These are phyloP conservation scores for Neria commutata DNA, from an alignment of 2,888 invertebrate genomes.

Conservation along the genomic window DNA sequence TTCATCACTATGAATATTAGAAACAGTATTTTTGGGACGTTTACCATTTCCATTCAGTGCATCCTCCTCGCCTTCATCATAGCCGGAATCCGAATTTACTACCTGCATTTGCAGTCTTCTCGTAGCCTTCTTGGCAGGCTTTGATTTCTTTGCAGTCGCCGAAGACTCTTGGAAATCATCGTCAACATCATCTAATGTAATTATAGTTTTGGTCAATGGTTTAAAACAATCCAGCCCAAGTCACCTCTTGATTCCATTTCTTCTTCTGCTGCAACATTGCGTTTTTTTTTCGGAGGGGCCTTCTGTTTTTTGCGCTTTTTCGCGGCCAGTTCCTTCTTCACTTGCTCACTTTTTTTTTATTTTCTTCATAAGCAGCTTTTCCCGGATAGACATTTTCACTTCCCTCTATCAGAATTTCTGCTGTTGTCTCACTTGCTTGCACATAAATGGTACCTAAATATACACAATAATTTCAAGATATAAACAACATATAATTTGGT, in stretches of 20 bases:
- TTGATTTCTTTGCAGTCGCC: constrained; percentile 27
- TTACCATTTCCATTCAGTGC: constrained; percentile 23
- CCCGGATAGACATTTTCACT: constrained; percentile 60
- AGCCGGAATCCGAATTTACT: constrained; percentile 45
- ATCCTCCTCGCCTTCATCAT: constrained; percentile 28
- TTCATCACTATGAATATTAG: constrained; percentile 22
- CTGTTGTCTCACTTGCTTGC: too few relatives aligned
- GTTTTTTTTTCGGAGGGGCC: constrained; percentile 22
- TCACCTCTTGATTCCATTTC: constrained; percentile 29
- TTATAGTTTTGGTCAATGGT: neutral
- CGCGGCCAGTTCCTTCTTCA: constrained; percentile 69
- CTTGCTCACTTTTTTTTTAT: constrained; percentile 79
- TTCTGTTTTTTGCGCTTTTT: constrained; percentile 64
- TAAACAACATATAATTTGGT: too few relatives aligned
- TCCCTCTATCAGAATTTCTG: too few relatives aligned
- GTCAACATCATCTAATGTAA: constrained; percentile 40
- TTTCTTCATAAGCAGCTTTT: constrained; percentile 77
- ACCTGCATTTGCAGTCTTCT: constrained; percentile 42
- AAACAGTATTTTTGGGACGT: constrained; percentile 12
- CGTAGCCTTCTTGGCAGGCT: too few relatives aligned
- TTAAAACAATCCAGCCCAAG: neutral
- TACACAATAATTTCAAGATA: too few relatives aligned
- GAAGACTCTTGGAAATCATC: constrained; percentile 48
- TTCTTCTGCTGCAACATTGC: constrained; percentile 22
- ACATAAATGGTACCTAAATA: too few relatives aligned